phyloP scores from a whole-genome alignment of 2,888 invertebrate species.

The Andrena praecox region DNA sequence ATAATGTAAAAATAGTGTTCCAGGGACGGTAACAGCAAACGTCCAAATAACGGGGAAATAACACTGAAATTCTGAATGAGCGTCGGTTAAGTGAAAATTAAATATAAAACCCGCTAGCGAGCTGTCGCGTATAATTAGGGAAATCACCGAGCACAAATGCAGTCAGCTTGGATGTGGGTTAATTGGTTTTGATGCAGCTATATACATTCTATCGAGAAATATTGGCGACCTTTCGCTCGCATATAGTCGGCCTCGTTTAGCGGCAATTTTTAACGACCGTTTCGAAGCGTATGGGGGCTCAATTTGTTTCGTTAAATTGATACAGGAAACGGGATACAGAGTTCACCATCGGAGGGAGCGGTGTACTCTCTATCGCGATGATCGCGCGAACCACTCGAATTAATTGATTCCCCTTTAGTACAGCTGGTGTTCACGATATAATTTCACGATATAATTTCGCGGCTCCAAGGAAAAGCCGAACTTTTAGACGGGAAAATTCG shows the following conservation, averaged over 20 bases:
- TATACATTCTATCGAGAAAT: constrained; percentile 43
- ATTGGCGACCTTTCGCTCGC: constrained; percentile 29
- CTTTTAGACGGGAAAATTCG: not conserved
- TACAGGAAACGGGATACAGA: constrained; percentile 31
- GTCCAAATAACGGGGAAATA: not conserved
- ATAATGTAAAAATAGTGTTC: constrained; percentile 5
- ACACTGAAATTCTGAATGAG: constrained; percentile 1
- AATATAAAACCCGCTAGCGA: constrained; percentile 48
- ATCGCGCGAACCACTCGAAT: constrained; percentile 36
- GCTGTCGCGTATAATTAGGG: constrained; percentile 56
- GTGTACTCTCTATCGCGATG: not conserved
- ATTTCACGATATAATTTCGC: constrained; percentile 16
- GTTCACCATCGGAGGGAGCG: constrained; percentile 19
- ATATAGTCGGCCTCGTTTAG: constrained; percentile 14
- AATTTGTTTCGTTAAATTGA: constrained; percentile 44
- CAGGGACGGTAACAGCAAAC: not conserved
- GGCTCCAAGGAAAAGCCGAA: not conserved
- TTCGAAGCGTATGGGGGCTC: constrained; percentile 34
- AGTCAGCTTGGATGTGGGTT: constrained; percentile 59
- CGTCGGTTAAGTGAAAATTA: constrained; percentile 30
- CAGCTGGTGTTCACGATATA: not conserved
- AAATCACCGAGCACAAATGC: constrained; percentile 52
- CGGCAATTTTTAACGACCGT: constrained; percentile 58
- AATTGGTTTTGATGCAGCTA: constrained; percentile 59
- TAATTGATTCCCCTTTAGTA: constrained; percentile 57